Evolutionary conservation across 2,888 invertebrate genomes (phyloP), one percentile per base, ranked within the genome.

Genomic region (Cantharis nigra): DNA sequence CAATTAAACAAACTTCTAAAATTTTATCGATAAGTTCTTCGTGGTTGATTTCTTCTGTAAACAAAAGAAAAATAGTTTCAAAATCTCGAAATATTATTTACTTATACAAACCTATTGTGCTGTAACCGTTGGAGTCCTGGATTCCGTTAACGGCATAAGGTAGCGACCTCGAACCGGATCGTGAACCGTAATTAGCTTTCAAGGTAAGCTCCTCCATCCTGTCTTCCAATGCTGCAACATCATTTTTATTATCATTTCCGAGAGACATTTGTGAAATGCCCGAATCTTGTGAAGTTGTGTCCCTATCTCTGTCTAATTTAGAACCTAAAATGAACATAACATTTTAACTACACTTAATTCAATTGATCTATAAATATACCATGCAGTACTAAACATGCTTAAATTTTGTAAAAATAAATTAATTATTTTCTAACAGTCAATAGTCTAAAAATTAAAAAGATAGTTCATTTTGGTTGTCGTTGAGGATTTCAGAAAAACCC

Each of bases 221-320:
- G 82, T 92, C 91, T 82, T 91, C 91, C n/a, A 91, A 85, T 63
- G 89, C 89, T n/a, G 90, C 90, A 20, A 88, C 85, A 76, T 88
- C 88, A 81, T 85, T 87, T 79, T 88, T 87, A 67, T 90, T 87
- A 83, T 90, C 90, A 75, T 88, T 88, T 64, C 89, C 89, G 20
- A 89, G 90, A 0, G 94, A 94, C 94, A 95, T 95, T 88, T 96
- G 96, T 80, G 95, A 95, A 84, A 97, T 97, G 4, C 97, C 97
- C 9, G 96, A 96, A 87, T 97, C 97, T 86, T 96, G 96, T 80
- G 96, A 96, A 16, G 94, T 94, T 82, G 93, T 94, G 82, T 89
- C 93, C 87, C 92, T 91, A 89, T 91, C 91, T 76, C 88, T 85
- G 79, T 89, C 89, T 81, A 92, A 87, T 83, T 91, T 89, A 84